A percentile compares a stretch with the other conserved stretches of the same genome.
These are phyloP conservation scores for Rhadina sibilatrix DNA, from an alignment of 2,113 vertebrate genomes.

Conservation along the genomic window DNA sequence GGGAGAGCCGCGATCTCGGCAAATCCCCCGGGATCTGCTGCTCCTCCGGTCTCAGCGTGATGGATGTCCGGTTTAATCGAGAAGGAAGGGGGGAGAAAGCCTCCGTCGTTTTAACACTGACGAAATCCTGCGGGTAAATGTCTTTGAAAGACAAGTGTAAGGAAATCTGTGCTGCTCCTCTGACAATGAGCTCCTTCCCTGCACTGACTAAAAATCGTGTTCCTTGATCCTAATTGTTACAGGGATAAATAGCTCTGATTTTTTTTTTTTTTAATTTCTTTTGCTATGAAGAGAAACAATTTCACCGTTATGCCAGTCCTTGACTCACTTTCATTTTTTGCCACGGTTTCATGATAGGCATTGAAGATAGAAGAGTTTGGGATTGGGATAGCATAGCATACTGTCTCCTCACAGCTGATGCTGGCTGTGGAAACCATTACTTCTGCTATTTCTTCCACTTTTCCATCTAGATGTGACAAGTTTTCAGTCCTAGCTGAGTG, in stretches of 20 bases:
- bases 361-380: not conserved
- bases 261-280: not conserved
- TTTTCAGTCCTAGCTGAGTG: not conserved
- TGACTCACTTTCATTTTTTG: not conserved
- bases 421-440: not conserved
- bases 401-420: not conserved
- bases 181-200: not conserved
- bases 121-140: not conserved
- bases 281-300: not conserved
- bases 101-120: not conserved
- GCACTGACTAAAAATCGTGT: not conserved
- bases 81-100: not conserved
- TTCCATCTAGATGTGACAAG: not conserved
- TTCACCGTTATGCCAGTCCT: not conserved
- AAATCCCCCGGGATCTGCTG: not conserved
- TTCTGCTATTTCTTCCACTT: not conserved
- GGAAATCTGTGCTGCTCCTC: not conserved
- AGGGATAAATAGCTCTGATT: not conserved
- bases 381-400: fast-evolving
- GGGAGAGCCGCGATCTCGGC: not conserved
- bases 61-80: not conserved
- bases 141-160: not conserved
- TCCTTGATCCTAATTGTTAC: not conserved
- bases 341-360: fast-evolving
- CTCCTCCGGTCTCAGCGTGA: not conserved